Conservation (phyloP, 2,888 invertebrate genomes). For the Noctua janthina region DNA sequence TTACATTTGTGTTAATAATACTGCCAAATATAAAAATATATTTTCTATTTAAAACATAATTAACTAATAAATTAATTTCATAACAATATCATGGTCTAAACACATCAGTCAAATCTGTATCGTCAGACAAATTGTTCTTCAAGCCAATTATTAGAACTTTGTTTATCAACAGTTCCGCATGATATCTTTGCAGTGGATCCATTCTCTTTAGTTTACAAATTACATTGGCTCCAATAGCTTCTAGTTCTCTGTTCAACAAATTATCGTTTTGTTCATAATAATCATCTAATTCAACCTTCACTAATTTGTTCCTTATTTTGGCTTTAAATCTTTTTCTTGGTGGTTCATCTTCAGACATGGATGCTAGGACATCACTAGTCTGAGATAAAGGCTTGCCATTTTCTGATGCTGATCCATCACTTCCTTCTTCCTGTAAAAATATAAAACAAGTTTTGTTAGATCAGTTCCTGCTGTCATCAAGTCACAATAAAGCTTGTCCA, state of each 20-base stretch:
- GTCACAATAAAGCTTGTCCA: neutral
- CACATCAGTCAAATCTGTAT: constrained; percentile 70
- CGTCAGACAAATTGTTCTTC: constrained; percentile 68
- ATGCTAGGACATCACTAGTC: constrained; percentile 49
- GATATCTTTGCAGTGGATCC: constrained; percentile 70
- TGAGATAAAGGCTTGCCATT: constrained; percentile 27
- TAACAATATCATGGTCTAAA: constrained; percentile 44
- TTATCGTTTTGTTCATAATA: constrained; percentile 40
- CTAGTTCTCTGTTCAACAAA: constrained; percentile 67
- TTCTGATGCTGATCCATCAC: constrained; percentile 18
- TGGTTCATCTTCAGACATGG: constrained; percentile 51
- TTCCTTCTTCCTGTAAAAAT: constrained; percentile 41
- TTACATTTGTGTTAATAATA: neutral
- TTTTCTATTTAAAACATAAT: neutral
- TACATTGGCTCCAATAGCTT: constrained; percentile 74
- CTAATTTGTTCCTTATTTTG: constrained; percentile 17
- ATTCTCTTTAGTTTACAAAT: constrained; percentile 74
- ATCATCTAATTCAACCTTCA: constrained; percentile 45
- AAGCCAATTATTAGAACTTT: constrained; percentile 74
- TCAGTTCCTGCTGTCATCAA: constrained; percentile 10
- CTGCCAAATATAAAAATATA: neutral
- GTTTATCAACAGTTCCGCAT: constrained; percentile 74
- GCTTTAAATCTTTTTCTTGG: constrained; percentile 42
- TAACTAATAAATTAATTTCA: neutral
- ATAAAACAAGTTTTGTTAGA: neutral